Conservation (phyloP, 2,113 vertebrate genomes). For the Charadrius vociferus region DNA sequence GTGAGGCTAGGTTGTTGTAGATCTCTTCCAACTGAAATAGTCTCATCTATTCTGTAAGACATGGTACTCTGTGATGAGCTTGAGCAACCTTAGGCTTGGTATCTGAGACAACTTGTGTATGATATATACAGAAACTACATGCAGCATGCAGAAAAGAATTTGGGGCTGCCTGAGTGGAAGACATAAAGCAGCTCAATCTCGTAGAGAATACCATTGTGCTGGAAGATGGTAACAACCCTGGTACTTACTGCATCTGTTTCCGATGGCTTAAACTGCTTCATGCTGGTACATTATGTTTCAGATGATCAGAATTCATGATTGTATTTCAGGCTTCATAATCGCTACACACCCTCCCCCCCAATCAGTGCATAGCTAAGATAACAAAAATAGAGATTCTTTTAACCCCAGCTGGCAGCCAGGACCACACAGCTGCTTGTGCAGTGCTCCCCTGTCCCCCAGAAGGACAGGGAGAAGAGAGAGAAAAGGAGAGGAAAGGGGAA, state of each 20-base stretch:
- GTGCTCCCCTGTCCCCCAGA: not conserved
- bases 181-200: not conserved
- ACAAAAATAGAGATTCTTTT: not conserved
- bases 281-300: not conserved
- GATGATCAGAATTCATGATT: not conserved
- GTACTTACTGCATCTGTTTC: not conserved
- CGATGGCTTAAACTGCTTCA: not conserved
- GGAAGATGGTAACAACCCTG: not conserved
- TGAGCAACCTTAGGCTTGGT: not conserved
- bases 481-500: not conserved
- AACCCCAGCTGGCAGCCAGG: not conserved
- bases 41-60: not conserved
- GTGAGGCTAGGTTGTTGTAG: no score
- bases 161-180: not conserved
- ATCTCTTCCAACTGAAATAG: not conserved
- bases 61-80: not conserved
- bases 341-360: no score
- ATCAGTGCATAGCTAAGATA: not conserved
- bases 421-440: not conserved
- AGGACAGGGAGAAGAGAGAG: not conserved
- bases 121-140: not conserved
- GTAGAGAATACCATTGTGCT: not conserved
- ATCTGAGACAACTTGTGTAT: not conserved
- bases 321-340: not conserved
- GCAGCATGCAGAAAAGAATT: not conserved